A percentile compares a stretch with the other conserved stretches of the same genome.
These are phyloP conservation scores for Redunca redunca DNA, from an alignment of 2,113 vertebrate species.

Conservation along the genomic window DNA sequence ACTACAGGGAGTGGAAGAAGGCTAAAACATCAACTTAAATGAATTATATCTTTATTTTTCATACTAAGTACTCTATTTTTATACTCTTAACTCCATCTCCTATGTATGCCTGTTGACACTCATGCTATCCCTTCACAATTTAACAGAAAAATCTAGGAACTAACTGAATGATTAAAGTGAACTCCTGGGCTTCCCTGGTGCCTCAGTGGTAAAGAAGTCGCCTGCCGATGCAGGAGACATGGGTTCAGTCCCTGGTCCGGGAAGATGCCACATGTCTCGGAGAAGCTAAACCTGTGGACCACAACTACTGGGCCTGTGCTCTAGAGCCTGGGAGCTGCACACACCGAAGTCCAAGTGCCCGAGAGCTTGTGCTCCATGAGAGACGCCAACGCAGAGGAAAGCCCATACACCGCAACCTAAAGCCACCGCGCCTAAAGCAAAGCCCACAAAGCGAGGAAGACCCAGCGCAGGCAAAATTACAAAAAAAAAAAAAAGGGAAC, in stretches of 20 bases:
- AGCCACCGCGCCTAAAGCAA: not conserved
- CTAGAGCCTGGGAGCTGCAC: not conserved
- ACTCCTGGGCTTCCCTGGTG: not conserved
- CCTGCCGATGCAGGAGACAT: not conserved
- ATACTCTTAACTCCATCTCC: not conserved
- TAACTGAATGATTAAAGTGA: not conserved
- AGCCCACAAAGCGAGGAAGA: not conserved
- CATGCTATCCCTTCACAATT: not conserved
- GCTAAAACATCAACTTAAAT: not conserved
- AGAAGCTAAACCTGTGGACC: not conserved
- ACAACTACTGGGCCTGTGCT: not conserved
- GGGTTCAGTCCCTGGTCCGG: not conserved
- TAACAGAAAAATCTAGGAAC: not conserved
- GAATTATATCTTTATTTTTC: not conserved
- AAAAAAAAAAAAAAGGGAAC: not conserved
- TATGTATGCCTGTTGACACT: not conserved
- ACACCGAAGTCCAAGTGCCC: not conserved
- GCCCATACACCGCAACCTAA: not conserved
- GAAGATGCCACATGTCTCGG: not conserved
- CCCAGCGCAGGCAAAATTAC: not conserved
- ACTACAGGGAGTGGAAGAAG: not conserved
- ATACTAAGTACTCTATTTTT: not conserved
- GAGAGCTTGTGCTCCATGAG: rapidly evolving
- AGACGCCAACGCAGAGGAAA: not conserved
- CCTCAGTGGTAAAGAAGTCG: not conserved